phyloP scores from a whole-genome alignment of 2,797 vertebrate species.

The Heliangelus exortis region DNA sequence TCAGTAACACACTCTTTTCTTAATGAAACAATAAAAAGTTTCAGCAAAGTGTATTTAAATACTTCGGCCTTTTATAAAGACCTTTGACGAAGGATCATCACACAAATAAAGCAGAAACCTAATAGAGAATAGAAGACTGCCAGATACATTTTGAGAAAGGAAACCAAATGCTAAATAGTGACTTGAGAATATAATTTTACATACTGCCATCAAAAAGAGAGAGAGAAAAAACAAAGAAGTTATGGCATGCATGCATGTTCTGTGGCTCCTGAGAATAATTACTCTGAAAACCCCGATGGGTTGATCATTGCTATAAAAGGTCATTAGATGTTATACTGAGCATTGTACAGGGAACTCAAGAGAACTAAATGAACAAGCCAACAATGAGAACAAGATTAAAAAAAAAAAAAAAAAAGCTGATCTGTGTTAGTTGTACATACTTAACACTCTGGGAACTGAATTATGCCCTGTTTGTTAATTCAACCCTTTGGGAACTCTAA shows the following conservation, averaged over 20 bases:
- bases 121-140: not conserved
- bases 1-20: not conserved
- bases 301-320: not conserved
- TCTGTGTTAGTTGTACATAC: not conserved
- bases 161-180: constrained; percentile 6
- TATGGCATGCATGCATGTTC: not conserved
- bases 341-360: not conserved
- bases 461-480: not conserved
- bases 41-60: not conserved
- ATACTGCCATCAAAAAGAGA: not conserved
- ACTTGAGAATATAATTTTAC: constrained; percentile 11
- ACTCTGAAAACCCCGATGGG: not conserved
- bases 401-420: not conserved
- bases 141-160: not conserved
- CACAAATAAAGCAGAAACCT: not conserved
- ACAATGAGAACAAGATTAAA: not conserved
- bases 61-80: not conserved
- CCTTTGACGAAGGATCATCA: not conserved
- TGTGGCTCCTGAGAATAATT: constrained; percentile 13
- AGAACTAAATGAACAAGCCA: not conserved
- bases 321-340: not conserved
- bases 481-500: not conserved
- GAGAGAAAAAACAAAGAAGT: not conserved
- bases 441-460: not conserved
- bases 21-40: not conserved